Evolutionary conservation across 2,888 invertebrate species (phyloP).

Genomic region (Dorcus parallelipipedus): DNA sequence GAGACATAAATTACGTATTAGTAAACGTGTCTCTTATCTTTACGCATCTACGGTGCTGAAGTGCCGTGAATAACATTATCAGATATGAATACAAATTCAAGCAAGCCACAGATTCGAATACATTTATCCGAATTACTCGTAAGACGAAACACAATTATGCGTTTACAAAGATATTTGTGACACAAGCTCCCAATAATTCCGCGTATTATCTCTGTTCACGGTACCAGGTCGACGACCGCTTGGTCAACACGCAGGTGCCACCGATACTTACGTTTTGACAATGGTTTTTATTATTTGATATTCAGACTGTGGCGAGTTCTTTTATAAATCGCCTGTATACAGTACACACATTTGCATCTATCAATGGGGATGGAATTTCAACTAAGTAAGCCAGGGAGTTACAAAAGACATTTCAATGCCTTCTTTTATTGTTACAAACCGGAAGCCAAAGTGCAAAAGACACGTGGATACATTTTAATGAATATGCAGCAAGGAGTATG

Average conservation of each 20-base stretch:
- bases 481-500: no score
- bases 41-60: neutral
- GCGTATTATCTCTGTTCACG: slow-evolving; percentile 2
- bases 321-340: no score
- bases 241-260: slow-evolving; percentile 22
- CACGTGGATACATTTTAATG: no score
- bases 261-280: slow-evolving; percentile 19
- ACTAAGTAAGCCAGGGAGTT: no score
- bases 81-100: slow-evolving; percentile 10
- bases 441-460: no score
- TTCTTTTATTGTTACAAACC: no score
- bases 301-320: no score
- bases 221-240: slow-evolving; percentile 20
- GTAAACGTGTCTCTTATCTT: neutral
- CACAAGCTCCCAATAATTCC: slow-evolving; percentile 3
- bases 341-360: no score
- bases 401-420: no score
- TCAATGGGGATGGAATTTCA: no score
- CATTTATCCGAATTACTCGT: neutral
- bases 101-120: slow-evolving; percentile 9
- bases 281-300: neutral
- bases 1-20: slow-evolving; percentile 1
- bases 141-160: no score
- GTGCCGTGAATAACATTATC: neutral
- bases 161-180: no score